Conservation (phyloP, 2,888 invertebrate genomes). For the Formica aserva region DNA sequence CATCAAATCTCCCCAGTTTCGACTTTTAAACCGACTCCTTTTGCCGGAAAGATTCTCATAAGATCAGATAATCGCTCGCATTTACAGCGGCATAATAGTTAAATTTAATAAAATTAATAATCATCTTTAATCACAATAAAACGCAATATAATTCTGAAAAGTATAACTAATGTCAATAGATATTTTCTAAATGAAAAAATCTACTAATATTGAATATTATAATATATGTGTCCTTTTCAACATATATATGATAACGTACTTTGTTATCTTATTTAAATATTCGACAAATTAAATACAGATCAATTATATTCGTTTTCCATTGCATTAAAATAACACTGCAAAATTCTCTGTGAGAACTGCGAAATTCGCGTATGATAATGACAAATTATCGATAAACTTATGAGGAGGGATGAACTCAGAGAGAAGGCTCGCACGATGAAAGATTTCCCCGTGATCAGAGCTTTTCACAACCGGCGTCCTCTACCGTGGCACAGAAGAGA, state of each 20-base stretch:
- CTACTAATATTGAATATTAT: neutral
- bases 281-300: constrained; percentile 13
- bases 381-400: neutral
- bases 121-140: neutral
- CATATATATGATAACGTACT: neutral
- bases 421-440: constrained; percentile 69
- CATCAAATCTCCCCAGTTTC: constrained; percentile 17
- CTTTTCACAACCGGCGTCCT: constrained; percentile 74
- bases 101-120: constrained; percentile 5
- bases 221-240: neutral
- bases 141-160: neutral
- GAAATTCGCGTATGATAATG: neutral
- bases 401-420: constrained; percentile 54
- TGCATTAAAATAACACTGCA: neutral
- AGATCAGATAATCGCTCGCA: neutral
- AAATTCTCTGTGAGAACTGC: neutral
- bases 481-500: constrained; percentile 82
- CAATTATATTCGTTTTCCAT: neutral
- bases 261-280: constrained; percentile 18
- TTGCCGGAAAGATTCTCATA: neutral
- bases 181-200: neutral
- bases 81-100: neutral
- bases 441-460: constrained; percentile 62
- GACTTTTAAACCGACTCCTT: neutral
- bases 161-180: neutral